Conservation (phyloP, 2,888 invertebrate species). For the Drosophila emarginata region DNA sequence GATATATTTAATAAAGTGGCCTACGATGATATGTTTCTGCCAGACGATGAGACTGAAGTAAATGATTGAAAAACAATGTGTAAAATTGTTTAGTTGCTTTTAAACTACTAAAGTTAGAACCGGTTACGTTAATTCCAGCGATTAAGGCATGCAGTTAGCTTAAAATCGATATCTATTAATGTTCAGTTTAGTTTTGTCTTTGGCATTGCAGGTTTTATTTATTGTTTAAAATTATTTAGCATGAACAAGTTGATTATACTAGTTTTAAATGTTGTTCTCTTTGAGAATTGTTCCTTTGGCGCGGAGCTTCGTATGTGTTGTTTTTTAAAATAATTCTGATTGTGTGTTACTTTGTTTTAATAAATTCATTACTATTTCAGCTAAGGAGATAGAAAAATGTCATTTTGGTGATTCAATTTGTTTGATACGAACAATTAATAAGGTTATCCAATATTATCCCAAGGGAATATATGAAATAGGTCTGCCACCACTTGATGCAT, state of each 20-base stretch:
- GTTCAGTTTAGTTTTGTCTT: constrained; percentile 12
- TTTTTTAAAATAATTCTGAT: not conserved
- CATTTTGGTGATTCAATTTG: constrained; percentile 48
- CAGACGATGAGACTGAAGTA: constrained; percentile 21
- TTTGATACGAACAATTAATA: constrained; percentile 42
- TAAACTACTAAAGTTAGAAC: constrained; percentile 35
- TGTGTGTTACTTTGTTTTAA: not conserved
- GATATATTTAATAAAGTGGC: constrained; percentile 38
- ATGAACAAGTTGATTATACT: constrained; percentile 36
- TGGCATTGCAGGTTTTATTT: constrained; percentile 15
- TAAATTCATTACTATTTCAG: constrained; percentile 29
- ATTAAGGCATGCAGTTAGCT: not conserved
- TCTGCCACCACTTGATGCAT: constrained; percentile 37
- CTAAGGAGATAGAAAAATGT: constrained; percentile 52
- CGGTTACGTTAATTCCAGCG: constrained; percentile 27
- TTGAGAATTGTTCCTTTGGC: not conserved
- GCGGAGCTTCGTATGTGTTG: constrained; percentile 40
- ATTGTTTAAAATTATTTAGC: constrained; percentile 17
- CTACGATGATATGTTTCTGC: constrained; percentile 61
- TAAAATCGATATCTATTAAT: not conserved
- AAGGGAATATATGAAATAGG: constrained; percentile 55
- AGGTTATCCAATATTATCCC: constrained; percentile 40
- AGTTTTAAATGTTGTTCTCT: constrained; percentile 4
- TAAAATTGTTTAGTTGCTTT: constrained; percentile 15
- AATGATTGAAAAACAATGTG: constrained; percentile 15